Percentiles rank a stretch among this genome's conserved stretches.
phyloP scores from a whole-genome alignment of 2,888 invertebrate species.

The Gymnosoma rotundatum region DNA sequence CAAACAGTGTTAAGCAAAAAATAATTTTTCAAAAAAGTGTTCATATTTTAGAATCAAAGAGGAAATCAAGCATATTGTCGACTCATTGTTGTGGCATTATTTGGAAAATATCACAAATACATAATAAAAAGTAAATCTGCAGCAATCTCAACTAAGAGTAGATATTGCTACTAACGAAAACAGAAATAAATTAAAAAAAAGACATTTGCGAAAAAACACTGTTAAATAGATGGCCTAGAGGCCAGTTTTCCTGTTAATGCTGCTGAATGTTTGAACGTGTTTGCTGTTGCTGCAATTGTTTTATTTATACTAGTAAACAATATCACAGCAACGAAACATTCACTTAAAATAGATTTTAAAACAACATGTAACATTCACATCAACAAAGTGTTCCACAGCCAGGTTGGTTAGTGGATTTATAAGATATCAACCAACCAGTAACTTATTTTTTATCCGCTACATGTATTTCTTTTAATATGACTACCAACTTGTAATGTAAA shows the following conservation, averaged over 20 bases:
- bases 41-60: no score
- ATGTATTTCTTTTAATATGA: background rate
- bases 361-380: constrained; percentile 29
- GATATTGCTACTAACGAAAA: background rate
- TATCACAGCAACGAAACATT: constrained; percentile 53
- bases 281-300: constrained; percentile 55
- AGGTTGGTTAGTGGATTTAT: constrained; percentile 9
- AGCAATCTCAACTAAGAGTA: background rate
- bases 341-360: constrained; percentile 58
- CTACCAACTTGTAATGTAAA: background rate
- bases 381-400: constrained; percentile 48
- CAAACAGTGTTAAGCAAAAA: no score
- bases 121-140: no score
- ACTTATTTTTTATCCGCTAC: constrained; percentile 7
- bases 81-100: no score
- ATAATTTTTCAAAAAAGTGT: no score
- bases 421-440: constrained; percentile 3
- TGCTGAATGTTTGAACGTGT: constrained; percentile 55
- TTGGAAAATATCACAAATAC: no score
- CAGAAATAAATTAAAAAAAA: constrained; percentile 1
- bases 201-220: background rate
- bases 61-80: no score
- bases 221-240: constrained; percentile 59
- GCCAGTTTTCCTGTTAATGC: constrained; percentile 59
- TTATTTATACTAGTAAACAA: constrained; percentile 63